These are phyloP conservation scores for Zhengitettix transpicula DNA, from an alignment of 2,888 invertebrate species.

Conservation along the genomic window DNA sequence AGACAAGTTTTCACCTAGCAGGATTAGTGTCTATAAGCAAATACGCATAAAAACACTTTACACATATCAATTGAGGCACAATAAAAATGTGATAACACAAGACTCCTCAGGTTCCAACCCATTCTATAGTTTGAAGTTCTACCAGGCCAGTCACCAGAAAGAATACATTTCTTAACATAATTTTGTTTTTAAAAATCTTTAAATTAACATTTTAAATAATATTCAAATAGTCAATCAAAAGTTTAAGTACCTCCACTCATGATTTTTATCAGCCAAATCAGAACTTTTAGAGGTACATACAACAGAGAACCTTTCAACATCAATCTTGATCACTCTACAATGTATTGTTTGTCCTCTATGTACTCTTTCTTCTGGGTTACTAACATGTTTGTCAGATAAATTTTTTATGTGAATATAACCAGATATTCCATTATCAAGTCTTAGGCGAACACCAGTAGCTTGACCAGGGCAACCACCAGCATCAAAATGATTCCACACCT, in stretches of 20 bases:
- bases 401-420: constrained; percentile 91
- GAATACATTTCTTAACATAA: too few relatives aligned
- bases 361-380: constrained; percentile 86
- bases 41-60: too few relatives aligned
- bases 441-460: constrained; percentile 76
- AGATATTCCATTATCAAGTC: constrained; percentile 80
- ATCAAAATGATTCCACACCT: constrained; percentile 97
- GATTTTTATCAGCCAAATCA: constrained; percentile 78
- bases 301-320: constrained; percentile 82
- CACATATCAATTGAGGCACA: too few relatives aligned
- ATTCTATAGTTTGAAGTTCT: too few relatives aligned
- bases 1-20: too few relatives aligned
- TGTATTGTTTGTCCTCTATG: constrained; percentile 68
- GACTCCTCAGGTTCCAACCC: too few relatives aligned
- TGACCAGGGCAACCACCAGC: constrained; percentile 90
- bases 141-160: too few relatives aligned
- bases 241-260: constrained; percentile 57
- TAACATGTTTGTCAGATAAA: constrained; percentile 81
- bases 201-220: too few relatives aligned
- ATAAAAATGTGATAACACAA: too few relatives aligned
- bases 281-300: constrained; percentile 89
- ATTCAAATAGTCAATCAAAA: too few relatives aligned
- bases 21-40: too few relatives aligned
- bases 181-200: too few relatives aligned
- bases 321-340: constrained; percentile 86